Base-by-base conservation (phyloP, 2,888 invertebrate species). In the Brachynemurus nebulosus region DNA sequence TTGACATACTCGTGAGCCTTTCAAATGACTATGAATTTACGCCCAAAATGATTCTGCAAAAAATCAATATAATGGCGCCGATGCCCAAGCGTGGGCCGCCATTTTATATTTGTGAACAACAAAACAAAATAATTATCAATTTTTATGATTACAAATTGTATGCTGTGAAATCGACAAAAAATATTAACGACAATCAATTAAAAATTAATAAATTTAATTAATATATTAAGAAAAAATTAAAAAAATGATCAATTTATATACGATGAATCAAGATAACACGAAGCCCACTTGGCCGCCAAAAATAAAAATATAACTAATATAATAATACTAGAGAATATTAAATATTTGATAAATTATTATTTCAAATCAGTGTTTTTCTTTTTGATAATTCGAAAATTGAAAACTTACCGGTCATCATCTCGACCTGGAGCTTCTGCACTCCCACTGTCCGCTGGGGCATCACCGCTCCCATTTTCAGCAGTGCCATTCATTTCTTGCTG, bases 341-440 rank as follows among this genome's bases (percentile, higher is more conserved):
- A n/a, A 30, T 30, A 30, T 30, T 30, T n/a, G n/a, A 14, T 20
- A 37, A 37, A n/a, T 20, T 20, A 17, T 20, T 4, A 20, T 37
- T 20, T 20, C 7, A 37, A 37, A 20, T 30, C 14, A 12, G 11
- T 30, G n/a, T 12, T 12, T 40, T 17, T 35, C 21, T 9, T 36
- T 20, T 9, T 7, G 19, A 18, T n/a, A 37, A 49, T 46, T 33
- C 45, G 42, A 45, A 36, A 45, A 46, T 45, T 46, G 45, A 44
- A 42, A 39, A 58, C 65, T 62, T 78, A 82, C 81, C 80, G 80
- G 73, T 81, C 85, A 67, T 85, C 85, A 69, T 84, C 84, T 61
- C 82, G 79, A 60, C 79, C 79, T 48, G 81, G 76, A 54, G 78
- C 78, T 68, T 82, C 82, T 53, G 79, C 79, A 65, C 76, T 76